Evolutionary conservation across 2,888 invertebrate species (phyloP).

Genomic region (Ctena decussata): DNA sequence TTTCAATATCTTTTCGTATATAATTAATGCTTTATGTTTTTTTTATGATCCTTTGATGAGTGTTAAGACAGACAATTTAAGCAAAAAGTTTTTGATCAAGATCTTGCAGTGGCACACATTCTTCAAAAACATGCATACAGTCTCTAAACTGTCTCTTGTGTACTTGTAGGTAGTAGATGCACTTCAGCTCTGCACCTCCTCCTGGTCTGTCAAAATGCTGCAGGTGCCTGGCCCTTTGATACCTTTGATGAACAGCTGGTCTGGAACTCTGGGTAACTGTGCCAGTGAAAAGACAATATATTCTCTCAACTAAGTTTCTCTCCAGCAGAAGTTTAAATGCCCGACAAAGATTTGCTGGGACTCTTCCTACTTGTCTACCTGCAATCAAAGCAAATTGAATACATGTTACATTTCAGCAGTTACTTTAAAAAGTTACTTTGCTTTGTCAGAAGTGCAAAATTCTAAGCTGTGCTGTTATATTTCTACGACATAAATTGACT

Average conservation of each 20-base stretch:
- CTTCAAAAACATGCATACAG: background rate
- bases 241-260: background rate
- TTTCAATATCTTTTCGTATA: too few relatives aligned
- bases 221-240: background rate
- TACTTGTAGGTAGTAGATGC: background rate
- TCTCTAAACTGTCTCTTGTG: background rate
- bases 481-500: too few relatives aligned
- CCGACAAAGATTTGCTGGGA: slow-evolving; percentile 33
- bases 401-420: background rate
- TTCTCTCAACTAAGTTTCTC: background rate
- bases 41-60: too few relatives aligned
- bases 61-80: too few relatives aligned
- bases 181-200: background rate
- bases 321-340: slow-evolving; percentile 19
- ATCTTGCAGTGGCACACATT: background rate
- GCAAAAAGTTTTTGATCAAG: background rate
- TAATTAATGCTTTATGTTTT: too few relatives aligned
- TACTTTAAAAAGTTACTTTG: too few relatives aligned
- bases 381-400: background rate
- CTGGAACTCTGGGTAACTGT: background rate
- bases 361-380: slow-evolving; percentile 31
- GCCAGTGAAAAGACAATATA: background rate
- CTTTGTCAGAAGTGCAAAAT: too few relatives aligned
- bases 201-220: background rate
- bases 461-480: too few relatives aligned